Evolutionary conservation across 2,113 vertebrate genomes (phyloP), one percentile per base, ranked within the genome.

Genomic region (Rhodinocichla rosea): DNA sequence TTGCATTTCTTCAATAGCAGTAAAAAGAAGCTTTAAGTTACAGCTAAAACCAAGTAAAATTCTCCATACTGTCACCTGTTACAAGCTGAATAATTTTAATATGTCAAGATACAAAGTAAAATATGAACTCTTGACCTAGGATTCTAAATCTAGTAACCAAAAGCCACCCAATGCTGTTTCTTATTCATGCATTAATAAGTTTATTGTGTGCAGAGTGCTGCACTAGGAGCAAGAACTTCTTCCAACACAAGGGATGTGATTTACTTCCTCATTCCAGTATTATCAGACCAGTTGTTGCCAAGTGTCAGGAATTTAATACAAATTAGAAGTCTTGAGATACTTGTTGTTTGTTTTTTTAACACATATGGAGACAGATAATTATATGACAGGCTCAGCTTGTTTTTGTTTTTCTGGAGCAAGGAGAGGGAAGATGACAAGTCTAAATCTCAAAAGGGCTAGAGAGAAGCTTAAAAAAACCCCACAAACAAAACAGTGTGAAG

Each of bases 251-350:
- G 35, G 22, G 47, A 63, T 42, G 68, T 32, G 59, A 80, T 74
- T 77, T 86, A 71, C 49, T 79, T 92, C 76, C 68, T 89, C 68
- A 30, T 78, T 60, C 40, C 3, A 6, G 23, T 81, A 68, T 75
- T 89, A 95, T 68, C 73, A 90, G 86, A 56, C 39, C 68, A 83
- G 59, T 70, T 89, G 83, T 67, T 89, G 65, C 56, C 86, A 95
- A 32, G 49, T 89, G 60, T 71, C 53, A 64, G 67, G 57, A 94
- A 84, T 65, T 85, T 81, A 90, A 80, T 69, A 76, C 44, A 88
- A 89, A 62, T 78, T 77, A 87, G 50, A 93, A 63, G 35, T 64
- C 68, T 63, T 70, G 68, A 90, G 60, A 74, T 77, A 77, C 28
- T 56, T 71, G 33, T 35, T 73, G 68, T 18, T 67, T 63, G 45